phyloP scores from a whole-genome alignment of 2,113 vertebrate species.

The Takifugu flavidus region DNA sequence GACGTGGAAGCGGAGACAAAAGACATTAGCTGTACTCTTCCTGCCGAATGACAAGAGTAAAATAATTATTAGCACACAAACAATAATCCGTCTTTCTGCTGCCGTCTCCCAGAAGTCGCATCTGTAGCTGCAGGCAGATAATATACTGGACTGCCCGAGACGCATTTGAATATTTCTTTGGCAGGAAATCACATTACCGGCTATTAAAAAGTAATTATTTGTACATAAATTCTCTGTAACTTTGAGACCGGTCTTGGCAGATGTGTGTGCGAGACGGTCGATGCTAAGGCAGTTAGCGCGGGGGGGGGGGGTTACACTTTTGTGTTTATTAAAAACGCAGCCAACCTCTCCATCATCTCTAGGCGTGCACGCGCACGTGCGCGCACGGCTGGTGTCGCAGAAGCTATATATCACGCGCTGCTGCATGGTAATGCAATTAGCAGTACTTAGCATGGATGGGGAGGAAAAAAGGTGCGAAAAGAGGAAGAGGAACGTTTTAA shows the following conservation, averaged over 20 bases:
- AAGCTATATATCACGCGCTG: conserved; percentile 71
- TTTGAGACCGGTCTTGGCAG: conserved; percentile 72
- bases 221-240: conserved; percentile 80
- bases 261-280: conserved; percentile 54
- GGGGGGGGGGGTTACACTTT: conserved; percentile 59
- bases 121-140: conserved; percentile 77
- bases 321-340: conserved; percentile 80
- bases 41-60: conserved; percentile 69
- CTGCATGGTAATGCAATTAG: conserved; percentile 76
- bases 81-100: conserved; percentile 76
- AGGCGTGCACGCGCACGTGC: conserved; percentile 19
- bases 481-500: background rate
- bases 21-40: conserved; percentile 62
- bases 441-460: conserved; percentile 58
- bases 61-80: conserved; percentile 80
- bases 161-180: conserved; percentile 84
- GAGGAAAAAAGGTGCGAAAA: conserved; percentile 14
- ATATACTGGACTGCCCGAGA: conserved; percentile 83
- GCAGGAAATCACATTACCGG: conserved; percentile 82
- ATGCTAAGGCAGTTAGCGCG: conserved; percentile 80
- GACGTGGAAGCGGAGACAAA: conserved; percentile 47
- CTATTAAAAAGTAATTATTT: conserved; percentile 88
- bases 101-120: conserved; percentile 65
- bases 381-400: conserved; percentile 54
- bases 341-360: conserved; percentile 76